Evolutionary conservation across 2,113 vertebrate species (phyloP), one percentile per base, ranked within the genome.

Genomic region (Leptosomus discolor): DNA sequence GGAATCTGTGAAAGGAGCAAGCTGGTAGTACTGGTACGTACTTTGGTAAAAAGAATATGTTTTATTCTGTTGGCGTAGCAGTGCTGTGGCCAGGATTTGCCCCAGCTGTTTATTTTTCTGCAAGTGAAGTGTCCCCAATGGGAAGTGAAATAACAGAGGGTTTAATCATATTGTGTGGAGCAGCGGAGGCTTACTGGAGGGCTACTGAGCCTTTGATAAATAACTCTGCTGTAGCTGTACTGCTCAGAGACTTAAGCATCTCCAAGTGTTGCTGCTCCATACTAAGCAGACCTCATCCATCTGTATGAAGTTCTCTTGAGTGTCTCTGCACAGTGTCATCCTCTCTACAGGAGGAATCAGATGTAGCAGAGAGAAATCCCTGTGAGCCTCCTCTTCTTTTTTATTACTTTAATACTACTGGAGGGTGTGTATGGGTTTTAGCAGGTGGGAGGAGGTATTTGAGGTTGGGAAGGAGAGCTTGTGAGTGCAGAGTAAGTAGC

Each of bases 1-100:
- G 98, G 98, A 65, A 98, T 99, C 97, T 99, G 99, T 94, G 98
- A 99, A 81, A 98, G 99, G 97, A 99, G 99, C 97, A 99, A 98
- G 81, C 98, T 99, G 19, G 98, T 99, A 22, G 98, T 99, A 82
- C 97, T 99, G 99, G 99, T 99, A 98, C 0, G 98, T 97, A 18
- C 61, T 60, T 75, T 39, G 36, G 36, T 14, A 9, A 37, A 27
- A 36, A 50, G 14, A 19, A 6, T 11, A 8, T 9, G n/a, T 13
- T 63, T 50, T 74, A 26, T 29, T 54, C 20, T 83, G 50, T 15
- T 30, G 68, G 48, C 53, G 0, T 12, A n/a, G 56, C 58, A 87
- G n/a, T 41, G 19, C 37, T 8, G 57, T 45, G 56, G 48, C 50
- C 39, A 58, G 53, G n/a, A 5, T 29, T 75, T 71, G 46, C 58